Evolutionary conservation across 2,113 vertebrate genomes (phyloP), one percentile per base, ranked within the genome.

Genomic region (Thomomys bottae): DNA sequence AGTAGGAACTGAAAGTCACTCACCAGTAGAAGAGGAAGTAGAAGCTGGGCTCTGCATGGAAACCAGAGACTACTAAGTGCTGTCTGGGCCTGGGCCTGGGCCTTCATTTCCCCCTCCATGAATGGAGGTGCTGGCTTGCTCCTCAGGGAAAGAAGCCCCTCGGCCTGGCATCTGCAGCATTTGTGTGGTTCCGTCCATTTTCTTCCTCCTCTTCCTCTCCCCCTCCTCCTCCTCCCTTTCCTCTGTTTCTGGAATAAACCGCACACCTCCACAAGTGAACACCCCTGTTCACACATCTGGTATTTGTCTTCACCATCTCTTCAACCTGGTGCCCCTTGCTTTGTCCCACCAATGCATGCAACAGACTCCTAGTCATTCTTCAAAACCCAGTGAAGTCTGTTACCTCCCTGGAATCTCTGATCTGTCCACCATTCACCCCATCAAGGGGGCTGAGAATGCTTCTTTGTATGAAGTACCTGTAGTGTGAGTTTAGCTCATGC

Each of bases 211-310:
- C 49, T 18, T 15, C 49, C 15, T 15, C 49, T 54, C 14, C 49
- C 18, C 49, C 49, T 54, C 45, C 45, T 49, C 45, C 14, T 49
- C 45, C 45, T 49, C 10, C 18, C 2, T 1, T 57, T 12, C 59
- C 6, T n/a, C 3, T 34, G 40, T 68, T 34, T 40, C 72, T 17
- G 15, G 91, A 78, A 73, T 5, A 26, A 67, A n/a, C 67, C 5
- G 0, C 24, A 0, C 0, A 26, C 57, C n/a, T 12, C 24, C 26
- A 30, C 15, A 28, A 10, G 1, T 32, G 4, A 3, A 0, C 67
- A n/a, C 40, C n/a, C 14, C 5, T 32, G 23, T 7, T 0, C 38
- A 26, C 20, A 21, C 8, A 36, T 11, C 7, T 40, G 34, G 28
- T 10, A 26, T n/a, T 12, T 14, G 23, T 30, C 36, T 36, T 38